Conservation (phyloP, 1,140 invertebrate species). For the fruit fly (Drosophila melanogaster) region DNA sequence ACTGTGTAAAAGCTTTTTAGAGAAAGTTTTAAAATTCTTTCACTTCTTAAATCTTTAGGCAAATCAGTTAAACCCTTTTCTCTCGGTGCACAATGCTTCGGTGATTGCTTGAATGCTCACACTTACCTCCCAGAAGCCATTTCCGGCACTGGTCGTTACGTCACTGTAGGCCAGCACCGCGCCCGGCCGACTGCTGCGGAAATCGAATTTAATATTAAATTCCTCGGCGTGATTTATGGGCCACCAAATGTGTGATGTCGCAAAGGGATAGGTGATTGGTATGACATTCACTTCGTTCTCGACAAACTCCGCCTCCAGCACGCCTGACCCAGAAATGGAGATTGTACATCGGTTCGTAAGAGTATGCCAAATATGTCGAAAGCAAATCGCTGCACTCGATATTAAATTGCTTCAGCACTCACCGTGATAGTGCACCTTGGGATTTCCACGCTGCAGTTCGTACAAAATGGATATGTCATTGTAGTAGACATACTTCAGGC, state of each 20-base stretch:
- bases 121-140: conserved; percentile 94
- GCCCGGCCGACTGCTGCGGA: conserved; percentile 92
- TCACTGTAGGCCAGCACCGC: conserved; percentile 94
- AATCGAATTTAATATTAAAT: conserved; percentile 93
- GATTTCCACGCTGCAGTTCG: conserved; percentile 91
- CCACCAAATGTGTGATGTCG: conserved; percentile 94
- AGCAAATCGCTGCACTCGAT: conserved; percentile 31
- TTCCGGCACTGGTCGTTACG: conserved; percentile 88
- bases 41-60: too few species aligned
- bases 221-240: conserved; percentile 89
- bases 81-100: conserved; percentile 32
- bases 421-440: conserved; percentile 92
- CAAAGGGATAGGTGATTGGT: conserved; percentile 96
- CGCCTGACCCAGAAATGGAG: conserved; percentile 85
- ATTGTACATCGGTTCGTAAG: conserved; percentile 4
- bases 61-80: neutral
- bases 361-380: conserved; percentile 25
- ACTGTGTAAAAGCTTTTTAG: too few species aligned
- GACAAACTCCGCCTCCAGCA: conserved; percentile 92
- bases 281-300: conserved; percentile 94
- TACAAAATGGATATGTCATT: conserved; percentile 96
- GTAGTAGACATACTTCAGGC: conserved; percentile 95
- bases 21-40: too few species aligned
- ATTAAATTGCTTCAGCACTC: conserved; percentile 56
- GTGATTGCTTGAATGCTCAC: conserved; percentile 73